phyloP scores from a whole-genome alignment of 2,113 vertebrate genomes.

The Ciconia stormi region DNA sequence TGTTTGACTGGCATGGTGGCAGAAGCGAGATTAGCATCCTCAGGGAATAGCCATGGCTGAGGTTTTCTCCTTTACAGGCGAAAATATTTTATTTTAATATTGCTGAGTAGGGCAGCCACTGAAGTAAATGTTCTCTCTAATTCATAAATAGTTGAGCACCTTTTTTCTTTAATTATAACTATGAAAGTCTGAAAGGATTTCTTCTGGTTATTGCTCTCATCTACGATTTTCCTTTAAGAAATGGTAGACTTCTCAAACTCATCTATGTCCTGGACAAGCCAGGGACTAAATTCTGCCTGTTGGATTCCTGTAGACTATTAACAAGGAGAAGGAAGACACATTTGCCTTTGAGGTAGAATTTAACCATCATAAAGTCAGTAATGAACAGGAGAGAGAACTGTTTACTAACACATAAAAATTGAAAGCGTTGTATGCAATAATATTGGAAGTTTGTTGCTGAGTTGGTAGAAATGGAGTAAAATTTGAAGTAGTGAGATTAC shows the following conservation, averaged over 20 bases:
- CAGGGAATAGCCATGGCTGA: neutral
- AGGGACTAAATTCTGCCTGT: neutral
- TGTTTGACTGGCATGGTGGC: neutral
- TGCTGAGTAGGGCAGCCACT: neutral
- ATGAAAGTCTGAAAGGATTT: neutral
- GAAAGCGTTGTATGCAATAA: neutral
- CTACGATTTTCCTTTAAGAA: neutral
- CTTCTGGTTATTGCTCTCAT: neutral
- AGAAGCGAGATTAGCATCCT: neutral
- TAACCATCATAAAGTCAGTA: neutral
- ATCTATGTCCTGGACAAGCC: neutral
- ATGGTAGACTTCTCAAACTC: neutral
- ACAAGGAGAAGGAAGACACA: neutral
- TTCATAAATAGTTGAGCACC: neutral
- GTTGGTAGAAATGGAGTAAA: neutral
- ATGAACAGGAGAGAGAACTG: neutral
- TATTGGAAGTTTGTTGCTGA: neutral
- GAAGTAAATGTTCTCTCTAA: neutral
- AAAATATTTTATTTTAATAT: neutral
- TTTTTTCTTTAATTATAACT: neutral
- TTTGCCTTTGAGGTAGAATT: neutral
- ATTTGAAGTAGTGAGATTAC: neutral
- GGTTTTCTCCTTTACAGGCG: neutral
- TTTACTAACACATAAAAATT: neutral
- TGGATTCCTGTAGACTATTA: neutral